Base-by-base conservation (phyloP, 2,797 vertebrate genomes). In the Coreius guichenoti region DNA sequence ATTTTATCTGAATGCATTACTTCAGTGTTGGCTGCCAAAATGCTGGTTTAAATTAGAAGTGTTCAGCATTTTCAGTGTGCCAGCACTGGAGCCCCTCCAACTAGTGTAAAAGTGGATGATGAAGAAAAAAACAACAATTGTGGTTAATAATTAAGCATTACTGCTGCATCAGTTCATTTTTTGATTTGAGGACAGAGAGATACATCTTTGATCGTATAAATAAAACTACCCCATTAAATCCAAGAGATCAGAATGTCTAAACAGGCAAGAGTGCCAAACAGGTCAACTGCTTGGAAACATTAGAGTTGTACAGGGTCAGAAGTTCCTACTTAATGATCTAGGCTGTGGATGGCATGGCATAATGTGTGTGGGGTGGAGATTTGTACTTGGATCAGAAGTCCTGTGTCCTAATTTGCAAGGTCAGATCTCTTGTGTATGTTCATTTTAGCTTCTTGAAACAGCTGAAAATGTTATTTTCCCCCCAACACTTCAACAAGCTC, bases 401-500 rank as follows among this genome's bases (percentile, higher is more conserved):
- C 16, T 69, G 17, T 72, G 78, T 84, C n/a, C 47, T 69, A 86
- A 82, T 79, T 65, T 78, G 45, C 51, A 56, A 88, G 33, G 67
- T 58, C 54, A 79, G 45, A 43, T 73, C 29, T 31, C 43, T 80
- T 68, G n/a, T 81, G 65, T 67, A 39, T 77, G 3, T 68, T 89
- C 87, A 83, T 87, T 88, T 74, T 87, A 70, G 49, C 75, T 58
- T 79, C 84, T 87, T 36, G 56, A 13, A 91, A 89, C 92, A 93
- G 92, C 92, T 93, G 91, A 72, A 88, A 92, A 90, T 90, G 88
- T 36, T 86, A 88, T 87, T 82, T 84, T 17, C 11, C 21, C 39
- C 61, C 26, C n/a, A 58, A 56, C 45, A 69, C 85, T 67, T 70
- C 29, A 31, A 19, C 45, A 54, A 36, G 26, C 43, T 47, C 16